A percentile compares a stretch with the other conserved stretches of the same genome.
Evolutionary conservation across 37 sponge, comb jelly and placozoan genomes (phyloP).

Genomic region (Petrosia ficiformis): DNA sequence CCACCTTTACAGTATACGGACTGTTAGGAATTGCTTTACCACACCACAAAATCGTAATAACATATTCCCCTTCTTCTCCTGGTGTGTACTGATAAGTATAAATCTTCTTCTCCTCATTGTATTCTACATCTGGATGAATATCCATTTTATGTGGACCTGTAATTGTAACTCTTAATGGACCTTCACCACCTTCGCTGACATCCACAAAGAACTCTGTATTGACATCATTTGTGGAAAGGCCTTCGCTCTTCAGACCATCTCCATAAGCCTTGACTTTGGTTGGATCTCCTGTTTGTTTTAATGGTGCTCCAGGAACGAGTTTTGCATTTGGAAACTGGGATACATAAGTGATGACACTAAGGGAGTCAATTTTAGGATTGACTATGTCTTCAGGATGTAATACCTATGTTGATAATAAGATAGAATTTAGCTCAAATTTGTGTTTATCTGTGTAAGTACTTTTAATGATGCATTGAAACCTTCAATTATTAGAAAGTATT

Average conservation of each 20-base stretch:
- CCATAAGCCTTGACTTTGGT: constrained; percentile 55
- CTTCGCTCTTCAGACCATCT: constrained; percentile 47
- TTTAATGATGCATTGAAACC: too few relatives aligned
- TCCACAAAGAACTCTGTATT: constrained; percentile 25
- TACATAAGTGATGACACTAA: constrained; percentile 85
- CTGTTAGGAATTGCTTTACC: constrained; percentile 27
- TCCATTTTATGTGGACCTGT: not conserved
- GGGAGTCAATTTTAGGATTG: constrained; percentile 79
- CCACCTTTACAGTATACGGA: constrained; percentile 28
- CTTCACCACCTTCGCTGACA: constrained; percentile 10
- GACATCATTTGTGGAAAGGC: constrained; percentile 7
- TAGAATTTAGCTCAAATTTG: too few relatives aligned
- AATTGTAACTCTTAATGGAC: not conserved
- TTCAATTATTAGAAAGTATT: too few relatives aligned
- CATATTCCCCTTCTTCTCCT: constrained; percentile 1
- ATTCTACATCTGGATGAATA: not conserved
- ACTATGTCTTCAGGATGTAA: constrained; percentile 77
- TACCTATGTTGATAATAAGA: constrained; percentile 9
- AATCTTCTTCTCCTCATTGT: constrained; percentile 5
- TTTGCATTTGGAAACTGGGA: constrained; percentile 80
- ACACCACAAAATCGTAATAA: constrained; percentile 6
- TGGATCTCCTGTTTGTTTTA: constrained; percentile 45
- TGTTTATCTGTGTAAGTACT: too few relatives aligned
- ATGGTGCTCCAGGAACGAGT: constrained; percentile 48
- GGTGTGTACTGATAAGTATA: constrained; percentile 14